Evolutionary conservation across 2,888 invertebrate species (phyloP).

Genomic region (Panzeria rudis): DNA sequence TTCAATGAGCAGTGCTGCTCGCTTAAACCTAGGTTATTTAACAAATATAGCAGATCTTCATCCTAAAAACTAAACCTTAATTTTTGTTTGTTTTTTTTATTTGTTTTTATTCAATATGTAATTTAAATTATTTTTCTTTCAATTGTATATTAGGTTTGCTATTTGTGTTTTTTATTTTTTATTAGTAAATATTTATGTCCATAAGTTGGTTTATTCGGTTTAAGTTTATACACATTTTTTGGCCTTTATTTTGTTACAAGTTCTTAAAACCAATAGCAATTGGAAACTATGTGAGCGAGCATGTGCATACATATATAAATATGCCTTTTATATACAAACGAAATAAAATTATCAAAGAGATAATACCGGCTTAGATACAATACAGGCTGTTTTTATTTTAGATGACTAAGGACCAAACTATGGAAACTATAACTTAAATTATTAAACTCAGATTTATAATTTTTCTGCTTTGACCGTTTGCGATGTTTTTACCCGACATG

Average conservation of each 20-base stretch:
- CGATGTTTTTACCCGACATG: background rate
- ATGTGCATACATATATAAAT: background rate
- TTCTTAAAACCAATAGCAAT: constrained; percentile 27
- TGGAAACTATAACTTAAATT: background rate
- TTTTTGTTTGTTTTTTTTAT: background rate
- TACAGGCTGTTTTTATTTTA: background rate
- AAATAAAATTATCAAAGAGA: background rate
- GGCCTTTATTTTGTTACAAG: constrained; percentile 9
- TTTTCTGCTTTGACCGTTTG: background rate
- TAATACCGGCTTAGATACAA: background rate
- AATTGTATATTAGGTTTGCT: constrained; percentile 43
- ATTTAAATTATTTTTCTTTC: constrained; percentile 14
- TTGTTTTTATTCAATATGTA: constrained; percentile 30
- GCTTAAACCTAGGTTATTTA: no score
- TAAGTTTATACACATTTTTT: constrained; percentile 5
- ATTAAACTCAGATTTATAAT: background rate
- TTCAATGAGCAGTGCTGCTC: no score
- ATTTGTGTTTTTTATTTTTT: constrained; percentile 20
- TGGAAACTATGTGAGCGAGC: background rate
- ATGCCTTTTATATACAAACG: background rate
- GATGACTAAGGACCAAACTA: background rate
- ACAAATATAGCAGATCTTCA: no score
- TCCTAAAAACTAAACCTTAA: no score
- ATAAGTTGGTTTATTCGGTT: constrained; percentile 8
- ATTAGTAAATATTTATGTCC: constrained; percentile 5